phyloP scores from a whole-genome alignment of 1,140 invertebrate species.

The Probaryconus sp. region DNA sequence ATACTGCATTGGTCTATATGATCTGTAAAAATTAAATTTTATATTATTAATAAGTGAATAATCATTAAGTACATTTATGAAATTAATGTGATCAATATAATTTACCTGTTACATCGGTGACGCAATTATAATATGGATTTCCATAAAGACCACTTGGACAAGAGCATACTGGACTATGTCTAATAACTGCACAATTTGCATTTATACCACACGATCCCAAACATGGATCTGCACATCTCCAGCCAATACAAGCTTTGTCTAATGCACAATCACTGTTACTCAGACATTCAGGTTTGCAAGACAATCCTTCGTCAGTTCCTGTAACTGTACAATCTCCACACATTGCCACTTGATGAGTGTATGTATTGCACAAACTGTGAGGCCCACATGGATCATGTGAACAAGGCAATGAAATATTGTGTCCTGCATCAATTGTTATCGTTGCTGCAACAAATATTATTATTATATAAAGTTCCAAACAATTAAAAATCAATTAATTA shows the following conservation, averaged over 20 bases:
- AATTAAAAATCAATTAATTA: slow-evolving; percentile 6
- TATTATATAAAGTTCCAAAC: slow-evolving; percentile 8
- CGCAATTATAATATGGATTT: slow-evolving; percentile 89
- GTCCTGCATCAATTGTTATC: slow-evolving; percentile 77
- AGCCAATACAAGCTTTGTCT: slow-evolving; percentile 86
- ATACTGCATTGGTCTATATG: slow-evolving; percentile 82
- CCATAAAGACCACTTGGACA: slow-evolving; percentile 86
- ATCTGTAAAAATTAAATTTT: slow-evolving; percentile 62
- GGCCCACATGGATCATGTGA: slow-evolving; percentile 87
- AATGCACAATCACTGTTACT: slow-evolving; percentile 87
- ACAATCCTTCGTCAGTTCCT: slow-evolving; percentile 83
- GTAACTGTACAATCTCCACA: slow-evolving; percentile 87
- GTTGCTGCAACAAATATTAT: slow-evolving; percentile 66
- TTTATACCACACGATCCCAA: slow-evolving; percentile 89
- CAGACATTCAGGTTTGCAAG: slow-evolving; percentile 87
- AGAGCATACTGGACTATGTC: slow-evolving; percentile 87
- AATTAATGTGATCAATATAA: not conserved
- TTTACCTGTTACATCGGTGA: slow-evolving; percentile 61
- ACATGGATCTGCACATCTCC: slow-evolving; percentile 88
- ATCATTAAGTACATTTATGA: not conserved
- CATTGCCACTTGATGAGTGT: slow-evolving; percentile 85
- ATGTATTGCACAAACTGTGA: slow-evolving; percentile 83
- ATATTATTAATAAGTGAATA: not conserved
- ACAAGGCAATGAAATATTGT: slow-evolving; percentile 84
- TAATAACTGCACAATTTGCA: slow-evolving; percentile 85